Percentiles rank a stretch among this genome's conserved stretches.
Conservation (phyloP, 2,888 invertebrate species). For the Spilarctia lutea region DNA sequence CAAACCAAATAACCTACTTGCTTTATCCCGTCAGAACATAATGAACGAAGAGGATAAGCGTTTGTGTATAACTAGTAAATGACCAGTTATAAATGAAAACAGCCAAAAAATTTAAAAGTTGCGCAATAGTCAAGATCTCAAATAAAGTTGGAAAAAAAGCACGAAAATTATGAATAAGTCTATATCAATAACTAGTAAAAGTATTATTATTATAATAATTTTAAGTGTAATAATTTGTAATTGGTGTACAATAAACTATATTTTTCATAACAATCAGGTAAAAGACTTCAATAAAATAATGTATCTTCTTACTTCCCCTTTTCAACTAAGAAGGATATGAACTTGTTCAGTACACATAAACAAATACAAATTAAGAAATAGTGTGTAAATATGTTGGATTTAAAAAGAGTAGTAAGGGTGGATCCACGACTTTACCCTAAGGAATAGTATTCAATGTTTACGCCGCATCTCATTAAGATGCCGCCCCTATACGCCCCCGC, state of each 20-base stretch:
- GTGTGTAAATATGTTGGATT: slow-evolving; percentile 48
- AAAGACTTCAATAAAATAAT: neutral
- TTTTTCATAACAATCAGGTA: neutral
- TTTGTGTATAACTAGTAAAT: no score
- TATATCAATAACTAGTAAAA: neutral
- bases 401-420: slow-evolving; percentile 52
- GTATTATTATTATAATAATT: neutral
- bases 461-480: slow-evolving; percentile 79
- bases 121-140: no score
- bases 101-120: no score
- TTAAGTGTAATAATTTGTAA: no score
- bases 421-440: slow-evolving; percentile 63
- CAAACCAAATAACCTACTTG: no score
- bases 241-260: no score
- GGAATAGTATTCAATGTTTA: slow-evolving; percentile 74
- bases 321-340: slow-evolving; percentile 22
- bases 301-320: neutral
- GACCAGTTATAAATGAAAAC: no score
- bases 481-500: slow-evolving; percentile 45
- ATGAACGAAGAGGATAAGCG: no score
- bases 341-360: slow-evolving; percentile 28
- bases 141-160: no score
- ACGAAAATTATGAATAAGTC: no score
- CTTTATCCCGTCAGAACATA: no score
- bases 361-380: slow-evolving; percentile 54